These are phyloP conservation scores for Euspilapteryx auroguttella DNA, from an alignment of 2,888 invertebrate species.

Conservation along the genomic window DNA sequence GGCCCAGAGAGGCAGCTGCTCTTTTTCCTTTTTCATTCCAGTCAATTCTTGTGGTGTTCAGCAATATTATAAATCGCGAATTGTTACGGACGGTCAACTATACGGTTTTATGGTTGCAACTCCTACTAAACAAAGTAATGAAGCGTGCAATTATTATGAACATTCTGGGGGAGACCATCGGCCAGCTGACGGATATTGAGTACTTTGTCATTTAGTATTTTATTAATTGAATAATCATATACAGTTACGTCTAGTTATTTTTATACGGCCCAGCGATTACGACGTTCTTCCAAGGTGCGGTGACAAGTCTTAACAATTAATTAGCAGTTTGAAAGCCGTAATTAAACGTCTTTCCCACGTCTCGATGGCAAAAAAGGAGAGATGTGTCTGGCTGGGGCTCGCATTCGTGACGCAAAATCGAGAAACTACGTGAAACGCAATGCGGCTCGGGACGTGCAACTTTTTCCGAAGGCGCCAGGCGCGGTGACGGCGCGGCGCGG, in stretches of 20 bases:
- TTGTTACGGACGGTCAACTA: too few species aligned
- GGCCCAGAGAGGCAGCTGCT: conserved; percentile 53
- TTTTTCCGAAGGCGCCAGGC: conserved; percentile 36
- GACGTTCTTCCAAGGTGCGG: too few species aligned
- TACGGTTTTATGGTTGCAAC: too few species aligned
- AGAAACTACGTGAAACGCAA: conserved; percentile 20
- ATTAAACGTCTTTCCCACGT: conserved; percentile 11
- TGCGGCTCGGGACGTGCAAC: conserved; percentile 24
- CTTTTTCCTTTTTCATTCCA: conserved; percentile 31
- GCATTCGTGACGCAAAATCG: conserved; percentile 32
- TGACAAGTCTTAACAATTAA: too few species aligned
- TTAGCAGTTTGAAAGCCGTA: conserved; percentile 16
- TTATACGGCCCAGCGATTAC: too few species aligned
- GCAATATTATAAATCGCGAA: not conserved
- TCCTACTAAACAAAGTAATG: too few species aligned
- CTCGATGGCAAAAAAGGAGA: conserved; percentile 15
- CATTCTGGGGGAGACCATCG: too few species aligned
- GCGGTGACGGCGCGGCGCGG: conserved; percentile 12
- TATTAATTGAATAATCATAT: too few species aligned
- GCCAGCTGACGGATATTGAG: too few species aligned
- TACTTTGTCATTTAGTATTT: too few species aligned
- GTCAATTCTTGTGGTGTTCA: conserved; percentile 1
- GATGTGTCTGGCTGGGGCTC: conserved; percentile 18
- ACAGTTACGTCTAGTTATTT: too few species aligned
- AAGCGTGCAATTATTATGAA: too few species aligned